phyloP scores from a whole-genome alignment of 2,797 vertebrate species.

The Alauda arvensis region DNA sequence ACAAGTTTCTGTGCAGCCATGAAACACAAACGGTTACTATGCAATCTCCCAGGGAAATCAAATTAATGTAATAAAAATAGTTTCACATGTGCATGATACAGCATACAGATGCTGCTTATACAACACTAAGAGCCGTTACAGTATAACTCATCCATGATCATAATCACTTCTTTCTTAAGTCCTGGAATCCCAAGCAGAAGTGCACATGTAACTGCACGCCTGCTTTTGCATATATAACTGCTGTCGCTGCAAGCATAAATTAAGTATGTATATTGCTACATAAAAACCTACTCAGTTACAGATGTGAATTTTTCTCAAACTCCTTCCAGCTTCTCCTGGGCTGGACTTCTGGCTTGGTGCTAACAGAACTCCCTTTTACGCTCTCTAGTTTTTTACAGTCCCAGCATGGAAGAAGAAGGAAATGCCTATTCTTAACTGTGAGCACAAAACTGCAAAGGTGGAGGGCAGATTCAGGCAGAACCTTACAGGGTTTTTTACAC shows the following conservation, averaged over 20 bases:
- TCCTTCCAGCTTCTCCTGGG: background rate
- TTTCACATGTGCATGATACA: conserved; percentile 34
- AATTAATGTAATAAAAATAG: conserved; percentile 42
- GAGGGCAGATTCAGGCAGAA: background rate
- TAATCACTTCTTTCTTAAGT: conserved; percentile 50
- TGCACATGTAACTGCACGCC: conserved; percentile 26
- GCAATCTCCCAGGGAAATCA: conserved; percentile 36
- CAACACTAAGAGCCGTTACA: conserved; percentile 31
- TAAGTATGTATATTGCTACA: conserved; percentile 42
- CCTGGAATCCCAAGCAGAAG: conserved; percentile 30
- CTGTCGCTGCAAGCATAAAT: conserved; percentile 48
- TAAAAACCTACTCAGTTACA: conserved; percentile 31
- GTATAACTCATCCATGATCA: conserved; percentile 24
- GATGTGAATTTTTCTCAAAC: conserved; percentile 5
- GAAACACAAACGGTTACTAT: conserved; percentile 36
- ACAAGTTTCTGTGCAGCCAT: background rate
- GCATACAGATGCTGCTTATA: conserved; percentile 50
- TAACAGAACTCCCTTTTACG: background rate
- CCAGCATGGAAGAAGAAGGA: background rate
- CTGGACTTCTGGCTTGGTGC: background rate
- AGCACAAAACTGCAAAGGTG: background rate
- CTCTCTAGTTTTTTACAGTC: background rate
- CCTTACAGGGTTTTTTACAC: background rate
- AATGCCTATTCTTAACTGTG: background rate
- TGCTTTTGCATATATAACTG: conserved; percentile 42